Evolutionary conservation across 2,888 invertebrate species (phyloP).

Genomic region (Nipponacmea schrenckii): DNA sequence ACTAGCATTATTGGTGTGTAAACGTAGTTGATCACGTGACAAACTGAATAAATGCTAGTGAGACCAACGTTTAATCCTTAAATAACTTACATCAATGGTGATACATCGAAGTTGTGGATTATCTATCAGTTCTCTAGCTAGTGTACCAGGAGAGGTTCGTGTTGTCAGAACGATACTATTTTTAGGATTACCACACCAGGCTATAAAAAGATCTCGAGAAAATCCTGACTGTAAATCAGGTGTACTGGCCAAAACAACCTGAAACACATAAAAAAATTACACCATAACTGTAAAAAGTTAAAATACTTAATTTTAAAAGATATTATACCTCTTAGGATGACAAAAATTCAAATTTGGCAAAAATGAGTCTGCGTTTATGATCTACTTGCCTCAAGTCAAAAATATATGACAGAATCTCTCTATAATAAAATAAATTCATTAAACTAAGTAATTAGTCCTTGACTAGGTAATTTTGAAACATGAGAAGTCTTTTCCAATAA

Average conservation of each 20-base stretch:
- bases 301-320: too few relatives aligned
- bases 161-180: constrained; percentile 94
- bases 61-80: not conserved
- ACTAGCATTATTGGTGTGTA: too few relatives aligned
- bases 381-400: too few relatives aligned
- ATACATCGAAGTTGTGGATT: constrained; percentile 68
- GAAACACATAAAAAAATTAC: constrained; percentile 22
- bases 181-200: constrained; percentile 91
- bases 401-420: too few relatives aligned
- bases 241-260: constrained; percentile 92
- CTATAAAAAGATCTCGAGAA: constrained; percentile 90
- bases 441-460: too few relatives aligned
- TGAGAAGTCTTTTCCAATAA: too few relatives aligned
- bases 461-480: too few relatives aligned
- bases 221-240: constrained; percentile 96
- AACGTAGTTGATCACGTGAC: too few relatives aligned
- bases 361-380: too few relatives aligned
- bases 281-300: not conserved
- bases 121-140: constrained; percentile 71
- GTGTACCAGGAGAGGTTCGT: constrained; percentile 74
- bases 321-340: too few relatives aligned
- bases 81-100: constrained; percentile 64
- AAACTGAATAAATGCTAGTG: not conserved
- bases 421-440: too few relatives aligned
- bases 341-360: too few relatives aligned